phyloP scores from a whole-genome alignment of 2,797 vertebrate species.

The Cirrhinus molitorella region DNA sequence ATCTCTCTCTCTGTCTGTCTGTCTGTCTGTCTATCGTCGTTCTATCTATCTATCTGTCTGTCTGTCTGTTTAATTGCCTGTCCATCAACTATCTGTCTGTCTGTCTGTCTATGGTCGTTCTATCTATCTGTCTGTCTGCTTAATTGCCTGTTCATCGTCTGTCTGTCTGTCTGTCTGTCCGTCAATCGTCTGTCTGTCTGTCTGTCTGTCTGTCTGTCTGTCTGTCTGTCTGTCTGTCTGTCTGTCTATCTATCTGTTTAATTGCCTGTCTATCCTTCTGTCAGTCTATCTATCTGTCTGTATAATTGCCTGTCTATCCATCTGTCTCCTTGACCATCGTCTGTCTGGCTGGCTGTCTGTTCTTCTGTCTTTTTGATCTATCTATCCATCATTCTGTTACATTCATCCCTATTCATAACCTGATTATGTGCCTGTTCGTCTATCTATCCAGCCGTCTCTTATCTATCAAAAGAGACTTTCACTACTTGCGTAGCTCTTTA shows the following conservation, averaged over 20 bases:
- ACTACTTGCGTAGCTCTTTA: too few relatives aligned
- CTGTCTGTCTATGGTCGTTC: too few relatives aligned
- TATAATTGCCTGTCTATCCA: too few relatives aligned
- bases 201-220: background rate
- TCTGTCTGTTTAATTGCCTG: background rate
- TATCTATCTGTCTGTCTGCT: background rate
- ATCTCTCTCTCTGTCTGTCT: background rate
- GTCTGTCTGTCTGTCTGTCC: background rate
- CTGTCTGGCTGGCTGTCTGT: background rate
- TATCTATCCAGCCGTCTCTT: background rate
- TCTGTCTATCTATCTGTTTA: background rate
- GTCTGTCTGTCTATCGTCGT: background rate
- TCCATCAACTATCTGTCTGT: too few relatives aligned
- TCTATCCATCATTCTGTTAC: background rate
- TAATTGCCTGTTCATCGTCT: too few relatives aligned
- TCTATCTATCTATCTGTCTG: background rate
- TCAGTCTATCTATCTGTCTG: background rate
- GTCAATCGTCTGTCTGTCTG: background rate
- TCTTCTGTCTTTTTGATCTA: background rate
- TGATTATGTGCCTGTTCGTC: background rate
- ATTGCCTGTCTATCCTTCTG: background rate
- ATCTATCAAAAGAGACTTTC: background rate
- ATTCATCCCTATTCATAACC: background rate
- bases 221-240: background rate
- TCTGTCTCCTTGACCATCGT: background rate